Evolutionary conservation across 1,140 invertebrate species (phyloP), one percentile per base, ranked within the genome.

Genomic region (Arctopsyche grandis): DNA sequence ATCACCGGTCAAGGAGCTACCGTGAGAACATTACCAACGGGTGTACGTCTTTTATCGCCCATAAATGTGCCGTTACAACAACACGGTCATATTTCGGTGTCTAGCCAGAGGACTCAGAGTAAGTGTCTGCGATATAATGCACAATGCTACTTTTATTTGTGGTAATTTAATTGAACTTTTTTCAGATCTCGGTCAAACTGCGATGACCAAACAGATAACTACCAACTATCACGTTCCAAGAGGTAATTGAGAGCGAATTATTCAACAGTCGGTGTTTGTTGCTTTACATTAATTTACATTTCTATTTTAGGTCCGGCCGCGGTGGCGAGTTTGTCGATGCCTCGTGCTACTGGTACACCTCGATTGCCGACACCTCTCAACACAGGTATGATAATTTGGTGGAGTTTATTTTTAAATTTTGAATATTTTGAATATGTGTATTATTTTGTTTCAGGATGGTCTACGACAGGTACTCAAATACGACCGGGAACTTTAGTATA

Each of bases 161-260:
- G n/a, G n/a, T n/a, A n/a, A 56, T 16, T 16, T 56, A 56, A 56
- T 56, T 10, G 10, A 3, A 4, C 3, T 56, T n/a, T 4, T 21
- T 56, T 16, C 14, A 56, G 46, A 5, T 56, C 16, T 48, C 5
- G 44, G 22, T 26, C 80, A 79, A 24, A 48, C 80, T 44, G n/a
- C 77, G 46, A 56, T 73, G 24, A 69, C 75, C 3, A 82, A 80
- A 58, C 81, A 82, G 60, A 24, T 80, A 12, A 82, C 81, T 7
- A 81, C 78, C n/a, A 82, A 75, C n/a, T 80, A 82, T 63, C 81
- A 82, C 79, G 81, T 82, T 10, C 81, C 81, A 0, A 70, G 81
- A 80, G 81, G 81, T 79, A 58, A 63, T 70, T 52, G 12, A 71
- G 9, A 44, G 21, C n/a, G 69, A 16, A 66, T 66, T 22, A 22